Base-by-base conservation (phyloP, 2,797 vertebrate genomes). In the Tadarida brasiliensis region DNA sequence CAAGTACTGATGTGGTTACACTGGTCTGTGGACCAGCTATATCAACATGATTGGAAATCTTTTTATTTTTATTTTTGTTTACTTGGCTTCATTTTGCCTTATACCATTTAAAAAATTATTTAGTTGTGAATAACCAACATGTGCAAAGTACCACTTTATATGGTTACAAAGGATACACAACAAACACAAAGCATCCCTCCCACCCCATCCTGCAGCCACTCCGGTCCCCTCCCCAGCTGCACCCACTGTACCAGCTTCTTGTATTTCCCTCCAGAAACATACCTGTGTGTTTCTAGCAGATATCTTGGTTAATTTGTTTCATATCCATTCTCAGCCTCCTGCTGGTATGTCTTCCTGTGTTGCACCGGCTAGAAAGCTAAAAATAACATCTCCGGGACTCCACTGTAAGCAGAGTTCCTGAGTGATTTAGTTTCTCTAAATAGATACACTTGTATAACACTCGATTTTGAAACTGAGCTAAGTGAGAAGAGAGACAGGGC, bases 41-140 rank as follows among this genome's bases (percentile, higher is more conserved):
- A 35, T 80, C 20, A 94, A 33, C 78, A 80, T 84, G 15, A 33
- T 59, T 49, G 11, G n/a, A 86, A n/a, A 76, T 63, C 6, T 71
- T 90, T 87, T 80, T 22, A 67, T 82, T 96, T 92, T 82, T 76
- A 56, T 73, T 89, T 97, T 81, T 26, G 7, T 76, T 77, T 82
- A 74, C 6, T 71, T 87, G 28, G 30, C 54, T 97, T 92, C 44
- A 12, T 85, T 96, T 92, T 85, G 12, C 12, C 19, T 20, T 90
- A 14, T 71, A 22, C 7, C 77, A 89, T 89, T 87, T 54, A 2
- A 59, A 83, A 90, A 85, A 89, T 77, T 70, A 39, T 84, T 92
- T 74, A 76, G 17, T 82, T 97, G 33, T 74, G 39, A 90, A 77
- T 87, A 95, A 59, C 2, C 0, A 91, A 20, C 65, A 44, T 30